Evolutionary conservation across 2,113 vertebrate species (phyloP).

Genomic region (Carlito syrichta): DNA sequence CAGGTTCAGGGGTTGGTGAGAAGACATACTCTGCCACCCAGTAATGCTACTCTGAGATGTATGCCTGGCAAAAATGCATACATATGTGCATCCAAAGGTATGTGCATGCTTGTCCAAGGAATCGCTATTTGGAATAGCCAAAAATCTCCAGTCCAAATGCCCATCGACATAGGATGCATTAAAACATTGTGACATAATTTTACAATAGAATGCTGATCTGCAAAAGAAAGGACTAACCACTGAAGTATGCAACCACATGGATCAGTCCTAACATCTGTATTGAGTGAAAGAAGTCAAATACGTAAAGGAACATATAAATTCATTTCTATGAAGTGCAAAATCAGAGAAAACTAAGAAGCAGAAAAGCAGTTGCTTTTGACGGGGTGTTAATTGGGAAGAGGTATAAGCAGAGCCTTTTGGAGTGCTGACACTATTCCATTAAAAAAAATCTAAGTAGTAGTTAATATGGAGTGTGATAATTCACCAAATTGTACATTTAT

Average conservation of each 20-base stretch:
- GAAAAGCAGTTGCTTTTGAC: neutral
- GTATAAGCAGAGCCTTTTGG: neutral
- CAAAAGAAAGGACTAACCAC: neutral
- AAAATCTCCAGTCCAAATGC: neutral
- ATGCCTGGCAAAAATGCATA: neutral
- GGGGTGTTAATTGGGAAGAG: neutral
- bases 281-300: neutral
- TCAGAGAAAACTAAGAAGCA: neutral
- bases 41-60: neutral
- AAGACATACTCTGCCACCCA: too few relatives aligned
- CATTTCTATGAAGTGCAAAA: neutral
- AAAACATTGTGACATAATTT: neutral
- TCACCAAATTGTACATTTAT: neutral
- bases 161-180: neutral
- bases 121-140: neutral
- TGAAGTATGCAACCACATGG: neutral
- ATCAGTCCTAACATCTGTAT: neutral
- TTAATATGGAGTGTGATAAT: neutral
- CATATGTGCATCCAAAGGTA: neutral
- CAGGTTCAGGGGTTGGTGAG: too few relatives aligned
- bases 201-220: neutral
- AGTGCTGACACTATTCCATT: neutral
- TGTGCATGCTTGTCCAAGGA: neutral
- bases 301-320: neutral
- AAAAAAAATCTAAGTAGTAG: neutral